These are phyloP conservation scores for Drosophila tropicalis DNA, from an alignment of 1,140 invertebrate species.

Conservation along the genomic window DNA sequence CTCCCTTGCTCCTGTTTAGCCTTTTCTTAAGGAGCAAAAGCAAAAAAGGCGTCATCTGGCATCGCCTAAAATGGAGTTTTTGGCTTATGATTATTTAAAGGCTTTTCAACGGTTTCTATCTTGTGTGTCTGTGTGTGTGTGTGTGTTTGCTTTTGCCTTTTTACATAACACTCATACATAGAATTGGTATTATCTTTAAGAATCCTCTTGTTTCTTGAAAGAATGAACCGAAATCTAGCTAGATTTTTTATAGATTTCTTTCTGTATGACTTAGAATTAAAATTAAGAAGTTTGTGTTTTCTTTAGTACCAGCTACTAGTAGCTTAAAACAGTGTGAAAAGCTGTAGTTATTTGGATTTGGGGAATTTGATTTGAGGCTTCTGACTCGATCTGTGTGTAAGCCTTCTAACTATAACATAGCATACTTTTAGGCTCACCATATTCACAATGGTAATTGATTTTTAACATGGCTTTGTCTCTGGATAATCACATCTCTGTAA, in stretches of 20 bases:
- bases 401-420: background rate
- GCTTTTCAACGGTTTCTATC: constrained; percentile 33
- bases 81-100: constrained; percentile 60
- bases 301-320: no score
- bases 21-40: background rate
- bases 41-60: constrained; percentile 52
- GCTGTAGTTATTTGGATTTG: no score
- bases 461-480: background rate
- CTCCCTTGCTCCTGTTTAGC: constrained; percentile 25
- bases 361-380: no score
- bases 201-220: background rate
- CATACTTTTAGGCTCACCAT: background rate
- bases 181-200: constrained; percentile 2
- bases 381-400: background rate
- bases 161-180: background rate
- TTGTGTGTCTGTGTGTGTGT: background rate
- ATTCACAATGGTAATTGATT: background rate
- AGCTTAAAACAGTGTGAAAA: no score
- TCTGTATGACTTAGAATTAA: no score
- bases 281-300: no score
- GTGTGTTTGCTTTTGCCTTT: constrained; percentile 3
- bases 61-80: constrained; percentile 48
- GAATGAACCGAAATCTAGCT: background rate
- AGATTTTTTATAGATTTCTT: no score
- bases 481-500: background rate